Evolutionary conservation across 1,140 invertebrate species (phyloP), one percentile per base, ranked within the genome.

Genomic region (Dinothrombium tinctorium): DNA sequence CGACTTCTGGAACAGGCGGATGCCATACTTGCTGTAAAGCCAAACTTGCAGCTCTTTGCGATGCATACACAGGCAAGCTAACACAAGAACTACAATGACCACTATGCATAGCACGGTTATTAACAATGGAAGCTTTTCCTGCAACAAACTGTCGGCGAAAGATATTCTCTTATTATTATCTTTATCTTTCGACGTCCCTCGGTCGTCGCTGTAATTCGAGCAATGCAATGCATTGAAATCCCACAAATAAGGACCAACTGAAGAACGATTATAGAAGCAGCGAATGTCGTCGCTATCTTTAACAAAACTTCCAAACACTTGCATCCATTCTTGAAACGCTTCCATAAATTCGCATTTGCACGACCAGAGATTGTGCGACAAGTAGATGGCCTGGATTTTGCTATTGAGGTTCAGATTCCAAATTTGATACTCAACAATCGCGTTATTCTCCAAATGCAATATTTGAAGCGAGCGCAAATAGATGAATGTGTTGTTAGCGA

Each of bases 31-130:
- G 23, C 81, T 76, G 63, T 86, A 77, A 46, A 79, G 73, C 79
- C 80, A 86, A 8, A 89, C 76, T 43, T 78, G 65, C 58, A 89
- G 70, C 56, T 83, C 74, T 58, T 84, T 76, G 31, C 80, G 66
- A 58, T 78, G 87, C 45, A 56, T 37, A 33, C 75, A 55, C 28
- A 76, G 62, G 41, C 76, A 65, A 28, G 77, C 60, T 41, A 81
- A 60, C 7, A 74, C 65, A 43, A 78, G 8, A 20, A 9, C 12
- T 2, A 17, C 29, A 11, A 15, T 3, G n/a, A 22, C 20, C 14
- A 31, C 9, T n/a, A 17, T 22, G 21, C 14, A 8, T 6, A 25
- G 42, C 25, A 29, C n/a, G 3, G 20, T 40, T 14, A 37, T 37
- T 11, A 37, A 32, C 42, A 12, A 36, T 28, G 7, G n/a, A 6